Conservation (phyloP, 2,888 invertebrate species). For the Sinelater perroti region DNA sequence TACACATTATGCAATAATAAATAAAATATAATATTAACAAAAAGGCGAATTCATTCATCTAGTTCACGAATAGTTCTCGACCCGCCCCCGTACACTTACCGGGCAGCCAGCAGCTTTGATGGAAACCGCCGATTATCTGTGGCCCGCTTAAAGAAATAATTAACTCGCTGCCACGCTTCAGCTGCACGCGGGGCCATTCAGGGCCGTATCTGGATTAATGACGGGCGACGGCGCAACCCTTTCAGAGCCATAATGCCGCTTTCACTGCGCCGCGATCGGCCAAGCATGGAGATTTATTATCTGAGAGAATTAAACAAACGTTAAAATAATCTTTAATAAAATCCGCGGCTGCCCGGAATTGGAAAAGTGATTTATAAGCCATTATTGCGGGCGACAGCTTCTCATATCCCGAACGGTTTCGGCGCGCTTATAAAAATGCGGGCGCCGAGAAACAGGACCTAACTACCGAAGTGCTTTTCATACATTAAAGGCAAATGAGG, state of each 20-base stretch:
- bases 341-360: slow-evolving; percentile 29
- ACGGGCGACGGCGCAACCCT: not conserved
- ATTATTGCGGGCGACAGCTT: slow-evolving; percentile 30
- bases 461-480: slow-evolving; percentile 27
- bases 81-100: no score
- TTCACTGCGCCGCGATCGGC: not conserved
- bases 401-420: slow-evolving; percentile 24
- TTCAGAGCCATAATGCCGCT: no score
- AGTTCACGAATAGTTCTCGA: no score
- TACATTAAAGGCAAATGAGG: slow-evolving; percentile 20
- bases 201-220: no score
- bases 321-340: slow-evolving; percentile 32
- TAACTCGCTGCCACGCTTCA: no score
- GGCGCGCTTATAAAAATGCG: slow-evolving; percentile 20
- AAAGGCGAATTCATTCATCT: no score
- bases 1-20: no score
- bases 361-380: slow-evolving; percentile 36
- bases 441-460: slow-evolving; percentile 14
- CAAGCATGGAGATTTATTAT: slow-evolving; percentile 20
- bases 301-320: slow-evolving; percentile 30
- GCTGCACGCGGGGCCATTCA: no score
- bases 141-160: no score
- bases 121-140: no score
- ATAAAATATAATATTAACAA: no score
- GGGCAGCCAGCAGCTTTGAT: no score